Evolutionary conservation across 2,113 vertebrate species (phyloP).

Genomic region (Climacteris rufus): DNA sequence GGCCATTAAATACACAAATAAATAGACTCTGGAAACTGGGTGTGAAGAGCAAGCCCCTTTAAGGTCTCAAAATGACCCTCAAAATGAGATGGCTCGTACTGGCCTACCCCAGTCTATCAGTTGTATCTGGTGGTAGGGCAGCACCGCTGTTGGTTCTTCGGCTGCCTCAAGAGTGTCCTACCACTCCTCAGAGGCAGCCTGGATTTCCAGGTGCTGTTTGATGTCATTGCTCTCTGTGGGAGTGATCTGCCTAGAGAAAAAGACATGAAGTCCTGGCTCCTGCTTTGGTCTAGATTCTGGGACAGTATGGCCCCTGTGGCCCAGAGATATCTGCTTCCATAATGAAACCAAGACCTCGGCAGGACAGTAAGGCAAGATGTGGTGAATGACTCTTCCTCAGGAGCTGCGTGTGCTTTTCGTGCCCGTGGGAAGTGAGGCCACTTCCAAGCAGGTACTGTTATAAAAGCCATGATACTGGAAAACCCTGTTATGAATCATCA

Average conservation of each 20-base stretch:
- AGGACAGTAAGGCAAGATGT: background rate
- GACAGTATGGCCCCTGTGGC: background rate
- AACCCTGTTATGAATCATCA: background rate
- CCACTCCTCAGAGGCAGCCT: background rate
- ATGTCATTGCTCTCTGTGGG: background rate
- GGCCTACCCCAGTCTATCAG: background rate
- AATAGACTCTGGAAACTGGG: background rate
- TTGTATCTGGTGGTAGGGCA: background rate
- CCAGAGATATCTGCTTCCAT: background rate
- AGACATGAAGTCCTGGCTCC: background rate
- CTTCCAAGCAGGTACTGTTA: background rate
- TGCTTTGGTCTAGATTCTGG: background rate
- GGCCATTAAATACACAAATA: background rate
- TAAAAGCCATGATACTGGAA: background rate
- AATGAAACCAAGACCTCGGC: accelerated
- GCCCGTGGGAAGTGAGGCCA: background rate
- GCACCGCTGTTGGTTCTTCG: background rate
- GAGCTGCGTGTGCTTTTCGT: accelerated
- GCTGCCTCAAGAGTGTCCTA: background rate
- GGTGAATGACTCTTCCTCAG: background rate
- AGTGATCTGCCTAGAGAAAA: background rate
- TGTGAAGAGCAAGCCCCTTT: background rate
- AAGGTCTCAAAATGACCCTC: background rate
- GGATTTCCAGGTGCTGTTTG: background rate
- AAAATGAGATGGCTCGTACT: background rate